phyloP scores from a whole-genome alignment of 2,797 vertebrate species.

The Coreius guichenoti region DNA sequence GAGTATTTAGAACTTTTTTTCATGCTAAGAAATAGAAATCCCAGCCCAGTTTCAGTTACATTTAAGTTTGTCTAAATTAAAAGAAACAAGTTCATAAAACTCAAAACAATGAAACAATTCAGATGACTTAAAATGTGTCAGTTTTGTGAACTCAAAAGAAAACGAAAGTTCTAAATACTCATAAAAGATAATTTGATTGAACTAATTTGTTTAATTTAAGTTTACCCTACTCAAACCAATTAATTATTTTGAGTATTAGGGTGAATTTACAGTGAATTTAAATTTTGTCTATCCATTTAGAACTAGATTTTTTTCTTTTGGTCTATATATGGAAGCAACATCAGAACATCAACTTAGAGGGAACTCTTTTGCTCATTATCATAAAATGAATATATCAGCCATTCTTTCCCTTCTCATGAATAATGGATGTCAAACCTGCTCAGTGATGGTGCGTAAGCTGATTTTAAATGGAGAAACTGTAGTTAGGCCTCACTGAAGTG shows the following conservation, averaged over 20 bases:
- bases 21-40: no score
- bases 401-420: constrained; percentile 19
- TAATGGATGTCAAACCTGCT: constrained; percentile 9
- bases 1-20: no score
- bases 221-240: no score
- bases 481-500: constrained; percentile 29
- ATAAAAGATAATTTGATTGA: not conserved
- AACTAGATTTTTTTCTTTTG: not conserved
- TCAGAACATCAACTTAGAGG: not conserved
- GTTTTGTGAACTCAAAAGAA: no score
- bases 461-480: constrained; percentile 18
- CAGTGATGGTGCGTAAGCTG: constrained; percentile 14
- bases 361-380: constrained; percentile 12
- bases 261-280: not conserved
- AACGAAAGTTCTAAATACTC: no score
- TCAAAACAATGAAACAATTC: no score
- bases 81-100: no score
- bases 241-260: not conserved
- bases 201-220: not conserved
- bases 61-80: no score
- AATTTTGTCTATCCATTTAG: not conserved
- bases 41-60: no score
- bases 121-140: no score
- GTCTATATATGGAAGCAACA: not conserved
- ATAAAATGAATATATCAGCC: constrained; percentile 25